These are phyloP conservation scores for Therioaphis trifolii DNA, from an alignment of 2,888 invertebrate species.

Conservation along the genomic window DNA sequence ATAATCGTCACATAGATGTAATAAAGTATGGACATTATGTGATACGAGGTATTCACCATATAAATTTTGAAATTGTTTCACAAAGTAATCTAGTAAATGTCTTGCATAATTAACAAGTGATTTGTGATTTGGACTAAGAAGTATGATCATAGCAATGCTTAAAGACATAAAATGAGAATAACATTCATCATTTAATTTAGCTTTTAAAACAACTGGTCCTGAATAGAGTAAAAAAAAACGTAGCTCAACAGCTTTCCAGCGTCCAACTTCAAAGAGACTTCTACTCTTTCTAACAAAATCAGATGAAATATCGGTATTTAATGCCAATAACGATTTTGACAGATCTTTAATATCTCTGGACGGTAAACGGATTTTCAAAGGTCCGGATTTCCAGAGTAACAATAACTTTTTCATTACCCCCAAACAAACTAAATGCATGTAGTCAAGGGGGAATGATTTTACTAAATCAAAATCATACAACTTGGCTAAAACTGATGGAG, in stretches of 20 bases:
- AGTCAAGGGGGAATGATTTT: not conserved
- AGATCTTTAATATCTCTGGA: not conserved
- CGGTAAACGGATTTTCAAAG: not conserved
- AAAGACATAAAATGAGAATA: conserved; percentile 25
- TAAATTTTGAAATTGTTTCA: conserved; percentile 1
- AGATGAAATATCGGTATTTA: conserved; percentile 12
- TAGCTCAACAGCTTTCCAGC: conserved; percentile 17
- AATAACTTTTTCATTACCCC: conserved; percentile 1
- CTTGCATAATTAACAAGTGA: not conserved
- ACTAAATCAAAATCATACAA: not conserved
- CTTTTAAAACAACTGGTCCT: conserved; percentile 8
- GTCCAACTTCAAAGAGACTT: conserved; percentile 26
- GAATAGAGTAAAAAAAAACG: conserved; percentile 18
- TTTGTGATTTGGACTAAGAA: not conserved
- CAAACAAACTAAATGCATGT: not conserved
- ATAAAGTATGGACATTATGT: not conserved
- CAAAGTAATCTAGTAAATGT: not conserved
- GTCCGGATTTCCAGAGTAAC: not conserved
- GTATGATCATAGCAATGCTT: conserved; percentile 7
- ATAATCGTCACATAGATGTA: conserved; percentile 2
- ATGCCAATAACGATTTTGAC: conserved; percentile 1
- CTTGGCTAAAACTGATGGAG: not conserved
- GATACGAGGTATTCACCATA: conserved; percentile 10
- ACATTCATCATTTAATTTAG: not conserved
- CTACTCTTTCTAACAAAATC: conserved; percentile 11